Percentiles rank a stretch among this genome's conserved stretches.
These are phyloP conservation scores for Reinhardtius hippoglossoides DNA, from an alignment of 2,113 vertebrate species.

Conservation along the genomic window DNA sequence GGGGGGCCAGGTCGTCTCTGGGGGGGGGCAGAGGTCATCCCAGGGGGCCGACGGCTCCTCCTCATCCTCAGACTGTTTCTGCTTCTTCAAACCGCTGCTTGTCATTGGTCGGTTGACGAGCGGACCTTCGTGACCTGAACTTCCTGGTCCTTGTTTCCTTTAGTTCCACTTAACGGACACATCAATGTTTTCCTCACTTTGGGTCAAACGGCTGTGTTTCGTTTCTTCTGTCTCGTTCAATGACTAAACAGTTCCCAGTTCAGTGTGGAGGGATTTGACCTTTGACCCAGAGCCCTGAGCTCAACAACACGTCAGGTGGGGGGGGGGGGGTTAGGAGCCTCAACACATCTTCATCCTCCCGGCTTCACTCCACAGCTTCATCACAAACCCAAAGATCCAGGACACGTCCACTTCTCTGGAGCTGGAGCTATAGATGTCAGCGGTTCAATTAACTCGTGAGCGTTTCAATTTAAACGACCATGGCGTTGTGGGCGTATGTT, in stretches of 20 bases:
- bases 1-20: background rate
- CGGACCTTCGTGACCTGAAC: background rate
- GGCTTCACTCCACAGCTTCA: background rate
- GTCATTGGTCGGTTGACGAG: slow-evolving; percentile 3
- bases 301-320: background rate
- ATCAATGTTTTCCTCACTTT: too few relatives aligned
- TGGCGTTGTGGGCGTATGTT: too few relatives aligned
- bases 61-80: slow-evolving; percentile 10
- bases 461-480: too few relatives aligned
- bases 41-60: slow-evolving; percentile 50
- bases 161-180: background rate
- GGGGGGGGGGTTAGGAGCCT: too few relatives aligned
- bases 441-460: too few relatives aligned
- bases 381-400: too few relatives aligned
- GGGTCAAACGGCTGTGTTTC: background rate
- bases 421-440: too few relatives aligned
- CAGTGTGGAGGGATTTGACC: background rate
- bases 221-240: background rate
- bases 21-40: slow-evolving; percentile 51
- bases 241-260: background rate
- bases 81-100: background rate
- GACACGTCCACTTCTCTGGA: too few relatives aligned
- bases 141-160: background rate
- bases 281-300: background rate
- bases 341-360: background rate